Evolutionary conservation across 2,888 invertebrate species (phyloP).

Genomic region (Mythimna albipuncta): DNA sequence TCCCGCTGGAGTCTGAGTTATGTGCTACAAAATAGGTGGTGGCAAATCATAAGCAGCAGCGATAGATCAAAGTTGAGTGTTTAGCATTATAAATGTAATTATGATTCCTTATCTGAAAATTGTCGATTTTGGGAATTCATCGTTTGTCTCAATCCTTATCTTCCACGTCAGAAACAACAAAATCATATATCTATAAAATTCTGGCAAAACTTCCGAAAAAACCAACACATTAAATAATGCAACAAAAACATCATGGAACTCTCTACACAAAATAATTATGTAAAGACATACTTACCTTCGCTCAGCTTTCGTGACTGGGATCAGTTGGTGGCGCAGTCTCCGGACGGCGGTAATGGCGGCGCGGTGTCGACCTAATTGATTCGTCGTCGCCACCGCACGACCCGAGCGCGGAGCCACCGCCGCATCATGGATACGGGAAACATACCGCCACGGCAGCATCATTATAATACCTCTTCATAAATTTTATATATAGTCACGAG

Average conservation of each 20-base stretch:
- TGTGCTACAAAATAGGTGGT: conserved; percentile 44
- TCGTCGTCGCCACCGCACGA: conserved; percentile 58
- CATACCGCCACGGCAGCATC: conserved; percentile 30
- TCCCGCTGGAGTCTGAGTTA: conserved; percentile 66
- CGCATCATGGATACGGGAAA: conserved; percentile 1
- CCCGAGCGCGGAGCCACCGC: conserved; percentile 12
- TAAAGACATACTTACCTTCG: conserved; percentile 7
- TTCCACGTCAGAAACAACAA: too few species aligned
- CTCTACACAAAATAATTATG: neutral
- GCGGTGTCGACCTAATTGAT: conserved; percentile 75
- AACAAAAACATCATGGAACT: too few species aligned
- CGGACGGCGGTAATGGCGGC: conserved; percentile 66
- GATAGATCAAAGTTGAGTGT: neutral
- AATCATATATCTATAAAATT: too few species aligned
- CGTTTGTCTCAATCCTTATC: neutral
- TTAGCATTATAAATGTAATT: neutral
- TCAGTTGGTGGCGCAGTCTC: conserved; percentile 50
- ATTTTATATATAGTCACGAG: neutral
- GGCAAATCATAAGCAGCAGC: conserved; percentile 26
- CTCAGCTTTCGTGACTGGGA: conserved; percentile 33
- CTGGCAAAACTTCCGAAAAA: neutral
- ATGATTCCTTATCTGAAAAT: neutral
- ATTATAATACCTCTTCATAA: conserved; percentile 20
- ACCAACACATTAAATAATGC: neutral
- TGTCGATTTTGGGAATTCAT: neutral